phyloP scores from a whole-genome alignment of 2,888 invertebrate species.

The Ethmia dodecea region DNA sequence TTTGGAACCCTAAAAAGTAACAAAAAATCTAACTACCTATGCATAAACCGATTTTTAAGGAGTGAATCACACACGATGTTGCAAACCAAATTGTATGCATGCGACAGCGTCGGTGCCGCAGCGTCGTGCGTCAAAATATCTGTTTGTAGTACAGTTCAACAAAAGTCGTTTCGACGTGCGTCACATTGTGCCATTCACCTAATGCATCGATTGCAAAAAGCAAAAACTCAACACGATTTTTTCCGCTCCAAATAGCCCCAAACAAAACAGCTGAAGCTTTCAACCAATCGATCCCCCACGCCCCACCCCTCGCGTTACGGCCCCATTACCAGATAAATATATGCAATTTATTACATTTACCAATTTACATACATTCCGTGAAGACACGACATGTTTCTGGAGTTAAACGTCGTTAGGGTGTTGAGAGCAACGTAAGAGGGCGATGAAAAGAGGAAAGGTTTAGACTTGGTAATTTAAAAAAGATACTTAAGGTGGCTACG shows the following conservation, averaged over 20 bases:
- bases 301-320: slow-evolving; percentile 54
- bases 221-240: background rate
- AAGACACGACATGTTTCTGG: slow-evolving; percentile 53
- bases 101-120: no score
- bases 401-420: slow-evolving; percentile 56
- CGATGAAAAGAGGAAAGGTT: slow-evolving; percentile 11
- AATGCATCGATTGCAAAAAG: background rate
- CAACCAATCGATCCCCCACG: slow-evolving; percentile 36
- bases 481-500: no score
- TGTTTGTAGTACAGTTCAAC: no score
- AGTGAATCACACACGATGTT: no score
- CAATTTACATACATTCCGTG: slow-evolving; percentile 72
- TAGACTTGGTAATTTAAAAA: no score
- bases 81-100: no score
- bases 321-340: slow-evolving; percentile 69
- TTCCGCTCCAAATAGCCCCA: slow-evolving; percentile 6
- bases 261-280: slow-evolving; percentile 24
- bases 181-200: no score
- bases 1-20: no score
- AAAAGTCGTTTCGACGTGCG: no score
- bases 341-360: slow-evolving; percentile 75
- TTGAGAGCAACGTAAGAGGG: slow-evolving; percentile 32
- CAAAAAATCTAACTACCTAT: no score
- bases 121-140: no score
- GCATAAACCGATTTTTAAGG: no score